Percentiles rank a stretch among this genome's conserved stretches.
phyloP scores from a whole-genome alignment of 2,888 invertebrate species.

The Ypsolopha sequella region DNA sequence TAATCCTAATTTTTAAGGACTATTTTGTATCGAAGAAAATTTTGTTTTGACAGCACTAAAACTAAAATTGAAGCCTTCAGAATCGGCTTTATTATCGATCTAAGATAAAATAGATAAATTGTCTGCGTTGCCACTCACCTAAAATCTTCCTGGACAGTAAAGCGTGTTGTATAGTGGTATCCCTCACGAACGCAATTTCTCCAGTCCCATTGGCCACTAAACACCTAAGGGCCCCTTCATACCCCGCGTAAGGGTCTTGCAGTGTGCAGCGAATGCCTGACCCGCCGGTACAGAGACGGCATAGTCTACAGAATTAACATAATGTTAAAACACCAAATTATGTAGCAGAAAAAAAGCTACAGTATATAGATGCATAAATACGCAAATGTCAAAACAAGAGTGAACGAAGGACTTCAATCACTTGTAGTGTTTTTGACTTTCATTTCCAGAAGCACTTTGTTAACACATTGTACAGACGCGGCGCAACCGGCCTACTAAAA shows the following conservation, averaged over 20 bases:
- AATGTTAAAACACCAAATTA: background rate
- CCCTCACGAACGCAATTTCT: conserved; percentile 92
- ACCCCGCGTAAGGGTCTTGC: conserved; percentile 91
- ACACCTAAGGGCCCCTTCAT: conserved; percentile 92
- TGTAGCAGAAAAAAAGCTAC: background rate
- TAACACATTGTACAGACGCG: background rate
- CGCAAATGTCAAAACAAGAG: background rate
- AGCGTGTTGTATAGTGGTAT: conserved; percentile 84
- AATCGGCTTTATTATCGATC: no score
- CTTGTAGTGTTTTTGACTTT: background rate
- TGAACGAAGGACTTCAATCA: no score
- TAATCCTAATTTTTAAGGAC: no score
- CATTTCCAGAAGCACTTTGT: background rate
- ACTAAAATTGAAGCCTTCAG: no score
- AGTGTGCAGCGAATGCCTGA: conserved; percentile 85
- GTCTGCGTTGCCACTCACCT: conserved; percentile 22
- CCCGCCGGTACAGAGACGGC: conserved; percentile 86
- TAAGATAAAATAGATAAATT: no score
- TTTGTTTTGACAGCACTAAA: no score
- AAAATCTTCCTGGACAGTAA: conserved; percentile 64
- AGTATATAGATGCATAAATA: background rate
- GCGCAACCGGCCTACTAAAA: background rate
- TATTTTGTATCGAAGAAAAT: no score
- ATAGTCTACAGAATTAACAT: conserved; percentile 72
- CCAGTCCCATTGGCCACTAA: conserved; percentile 78